These are phyloP conservation scores for Syrphus vitripennis DNA, from an alignment of 2,888 invertebrate genomes.

Conservation along the genomic window DNA sequence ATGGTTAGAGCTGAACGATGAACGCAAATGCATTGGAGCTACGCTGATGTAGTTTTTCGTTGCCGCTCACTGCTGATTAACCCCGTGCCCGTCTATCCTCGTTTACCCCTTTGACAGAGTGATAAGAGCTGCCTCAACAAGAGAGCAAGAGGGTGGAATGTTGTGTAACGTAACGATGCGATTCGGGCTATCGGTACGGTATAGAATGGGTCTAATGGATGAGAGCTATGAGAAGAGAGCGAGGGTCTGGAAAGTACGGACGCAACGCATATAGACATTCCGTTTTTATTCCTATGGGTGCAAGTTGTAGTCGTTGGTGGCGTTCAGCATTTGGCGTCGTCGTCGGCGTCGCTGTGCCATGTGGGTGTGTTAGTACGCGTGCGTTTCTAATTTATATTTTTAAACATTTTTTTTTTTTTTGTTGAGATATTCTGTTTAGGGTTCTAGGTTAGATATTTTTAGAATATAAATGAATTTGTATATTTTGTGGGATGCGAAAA, in stretches of 20 bases:
- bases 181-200: not conserved
- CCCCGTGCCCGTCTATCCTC: conserved; percentile 8
- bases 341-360: not conserved
- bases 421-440: conserved; percentile 51
- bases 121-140: conserved; percentile 37
- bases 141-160: not conserved
- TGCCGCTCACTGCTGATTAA: conserved; percentile 44
- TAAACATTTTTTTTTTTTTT: conserved; percentile 28
- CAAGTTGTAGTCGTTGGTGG: not conserved
- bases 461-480: conserved; percentile 34
- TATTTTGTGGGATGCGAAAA: conserved; percentile 58
- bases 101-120: conserved; percentile 20
- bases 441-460: conserved; percentile 70
- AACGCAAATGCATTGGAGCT: conserved; percentile 59
- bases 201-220: not conserved
- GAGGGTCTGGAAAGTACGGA: not conserved
- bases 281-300: not conserved
- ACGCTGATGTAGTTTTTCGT: conserved; percentile 16
- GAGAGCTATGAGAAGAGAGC: not conserved
- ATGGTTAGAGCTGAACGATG: not conserved
- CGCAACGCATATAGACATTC: not conserved
- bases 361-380: conserved; percentile 70
- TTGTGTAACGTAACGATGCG: conserved; percentile 49
- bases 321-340: not conserved
- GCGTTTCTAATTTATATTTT: conserved; percentile 69